Evolutionary conservation across 1,140 invertebrate genomes (phyloP), one percentile per base, ranked within the genome.

Genomic region (Calosoma granatense): DNA sequence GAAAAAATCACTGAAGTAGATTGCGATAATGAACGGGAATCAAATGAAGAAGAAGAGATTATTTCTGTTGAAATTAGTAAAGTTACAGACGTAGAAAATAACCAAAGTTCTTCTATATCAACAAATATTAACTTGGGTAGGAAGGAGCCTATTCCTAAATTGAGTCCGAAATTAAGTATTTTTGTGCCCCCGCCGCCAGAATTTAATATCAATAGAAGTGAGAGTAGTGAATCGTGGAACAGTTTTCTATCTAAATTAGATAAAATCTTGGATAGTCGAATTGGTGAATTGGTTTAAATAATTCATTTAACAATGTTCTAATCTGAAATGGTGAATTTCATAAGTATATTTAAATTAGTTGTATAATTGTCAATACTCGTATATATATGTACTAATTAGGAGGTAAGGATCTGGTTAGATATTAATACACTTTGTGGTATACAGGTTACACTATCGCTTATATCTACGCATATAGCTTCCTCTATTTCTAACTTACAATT

Each of bases 271-370:
- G 51, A 53, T 53, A 53, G 12, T 22, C 20, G 51, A 21, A 17
- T 53, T 22, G 51, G 51, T 11, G 51, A 53, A 53, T 53, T 53
- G 12, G 51, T 53, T 22, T 53, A 53, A 53, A 17, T 12, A 47
- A 14, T 36, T 36, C n/a, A 9, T 36, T 9, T 36, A 36, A n/a
- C 26, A 36, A 36, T 36, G n/a, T 36, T 36, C n/a, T 36, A n/a
- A 36, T 36, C 26, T 36, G 26, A 36, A 36, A 36, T 36, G n/a
- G n/a, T n/a, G n/a, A n/a, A n/a, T n/a, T n/a, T n/a, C n/a, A n/a
- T n/a, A n/a, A n/a, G n/a, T n/a, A n/a, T n/a, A n/a, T n/a, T n/a
- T n/a, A n/a, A n/a, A n/a, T n/a, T n/a, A n/a, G n/a, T n/a, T n/a
- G n/a, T n/a, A n/a, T n/a, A n/a, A n/a, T n/a, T n/a, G n/a, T n/a